Conservation (phyloP, 2,797 vertebrate species). For the Tauraco hartlaubi region DNA sequence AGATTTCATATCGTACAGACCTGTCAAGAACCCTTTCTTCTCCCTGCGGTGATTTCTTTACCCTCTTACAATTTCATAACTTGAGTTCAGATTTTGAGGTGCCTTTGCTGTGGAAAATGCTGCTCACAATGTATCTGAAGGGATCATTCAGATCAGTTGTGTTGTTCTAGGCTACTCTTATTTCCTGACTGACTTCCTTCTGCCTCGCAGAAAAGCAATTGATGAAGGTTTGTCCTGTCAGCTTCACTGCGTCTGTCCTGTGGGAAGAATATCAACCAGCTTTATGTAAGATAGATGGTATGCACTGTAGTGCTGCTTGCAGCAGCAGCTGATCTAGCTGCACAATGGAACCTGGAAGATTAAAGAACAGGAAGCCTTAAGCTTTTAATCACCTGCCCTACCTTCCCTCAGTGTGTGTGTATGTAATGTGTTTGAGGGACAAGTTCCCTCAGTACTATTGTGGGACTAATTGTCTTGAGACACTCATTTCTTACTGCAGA, state of each 20-base stretch:
- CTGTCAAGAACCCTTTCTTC: not conserved
- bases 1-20: not conserved
- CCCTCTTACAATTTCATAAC: not conserved
- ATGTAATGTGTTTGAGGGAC: not conserved
- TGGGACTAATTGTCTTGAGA: not conserved
- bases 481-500: not conserved
- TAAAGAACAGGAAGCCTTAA: not conserved
- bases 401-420: not conserved
- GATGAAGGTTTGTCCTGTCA: not conserved
- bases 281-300: not conserved
- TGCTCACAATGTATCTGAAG: not conserved
- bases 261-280: not conserved
- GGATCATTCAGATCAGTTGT: not conserved
- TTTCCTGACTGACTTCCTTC: conserved; percentile 10
- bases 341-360: not conserved
- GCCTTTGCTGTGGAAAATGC: not conserved
- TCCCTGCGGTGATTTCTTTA: not conserved
- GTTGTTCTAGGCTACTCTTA: not conserved
- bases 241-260: not conserved
- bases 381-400: not conserved
- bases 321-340: not conserved
- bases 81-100: not conserved
- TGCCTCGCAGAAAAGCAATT: conserved; percentile 18
- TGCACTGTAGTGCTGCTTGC: not conserved
- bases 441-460: not conserved